Evolutionary conservation across 2,888 invertebrate genomes (phyloP).

Genomic region (Latrodectus elegans): DNA sequence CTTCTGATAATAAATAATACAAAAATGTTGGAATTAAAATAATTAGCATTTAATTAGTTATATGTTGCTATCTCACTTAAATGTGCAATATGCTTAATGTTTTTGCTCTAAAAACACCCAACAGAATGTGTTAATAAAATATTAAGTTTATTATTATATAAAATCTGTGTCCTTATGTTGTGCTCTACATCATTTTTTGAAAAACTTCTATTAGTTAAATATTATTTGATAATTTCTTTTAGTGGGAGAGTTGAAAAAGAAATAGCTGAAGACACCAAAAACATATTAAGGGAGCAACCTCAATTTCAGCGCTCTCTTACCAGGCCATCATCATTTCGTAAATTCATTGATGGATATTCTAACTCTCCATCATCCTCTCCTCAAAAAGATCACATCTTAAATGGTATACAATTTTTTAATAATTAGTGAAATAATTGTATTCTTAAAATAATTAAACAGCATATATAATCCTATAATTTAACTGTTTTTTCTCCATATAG

Average conservation of each 20-base stretch:
- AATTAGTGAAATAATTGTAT: not conserved
- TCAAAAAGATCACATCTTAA: constrained; percentile 51
- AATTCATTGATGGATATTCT: constrained; percentile 63
- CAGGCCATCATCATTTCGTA: constrained; percentile 70
- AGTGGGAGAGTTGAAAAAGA: constrained; percentile 93
- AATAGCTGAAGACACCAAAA: constrained; percentile 83
- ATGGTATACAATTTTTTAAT: constrained; percentile 42
- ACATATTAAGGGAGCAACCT: constrained; percentile 74
- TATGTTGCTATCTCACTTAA: not conserved
- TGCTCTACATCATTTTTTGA: no score
- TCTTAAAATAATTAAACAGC: no score
- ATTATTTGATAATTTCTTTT: constrained; percentile 67
- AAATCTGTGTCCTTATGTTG: no score
- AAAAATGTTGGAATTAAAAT: no score
- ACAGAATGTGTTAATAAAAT: not conserved
- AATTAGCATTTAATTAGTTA: not conserved
- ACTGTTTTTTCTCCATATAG: no score
- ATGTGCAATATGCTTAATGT: not conserved
- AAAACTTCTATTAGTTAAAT: no score
- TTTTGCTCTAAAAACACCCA: not conserved
- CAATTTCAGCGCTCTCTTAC: constrained; percentile 72
- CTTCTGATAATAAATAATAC: no score
- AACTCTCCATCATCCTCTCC: constrained; percentile 68
- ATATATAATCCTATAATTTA: no score
- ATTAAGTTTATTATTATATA: not conserved